Evolutionary conservation across 92 coral and sea anemone species (phyloP).

Genomic region (Siderastrea siderea): DNA sequence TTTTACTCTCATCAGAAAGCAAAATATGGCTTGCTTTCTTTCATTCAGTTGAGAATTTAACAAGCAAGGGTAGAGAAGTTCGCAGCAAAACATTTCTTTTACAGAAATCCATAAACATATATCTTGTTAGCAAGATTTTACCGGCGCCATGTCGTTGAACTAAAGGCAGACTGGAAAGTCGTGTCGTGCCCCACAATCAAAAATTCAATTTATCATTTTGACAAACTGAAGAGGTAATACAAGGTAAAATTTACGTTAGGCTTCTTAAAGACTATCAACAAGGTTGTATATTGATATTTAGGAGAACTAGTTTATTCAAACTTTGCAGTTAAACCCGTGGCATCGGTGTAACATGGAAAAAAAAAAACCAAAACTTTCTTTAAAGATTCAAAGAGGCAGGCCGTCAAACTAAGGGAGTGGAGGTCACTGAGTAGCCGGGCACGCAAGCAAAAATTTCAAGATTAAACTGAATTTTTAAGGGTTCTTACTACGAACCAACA

Average conservation of each 20-base stretch:
- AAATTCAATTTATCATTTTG: slow-evolving; percentile 49
- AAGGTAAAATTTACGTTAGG: slow-evolving; percentile 39
- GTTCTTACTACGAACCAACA: not conserved
- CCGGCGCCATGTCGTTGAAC: not conserved
- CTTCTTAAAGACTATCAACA: slow-evolving; percentile 43
- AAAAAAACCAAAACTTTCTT: not conserved
- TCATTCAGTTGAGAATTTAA: not conserved
- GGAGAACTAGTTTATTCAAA: not conserved
- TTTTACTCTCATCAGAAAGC: slow-evolving; percentile 1
- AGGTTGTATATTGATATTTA: not conserved
- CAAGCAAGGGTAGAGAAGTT: not conserved
- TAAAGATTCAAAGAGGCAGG: not conserved
- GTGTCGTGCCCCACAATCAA: slow-evolving; percentile 12
- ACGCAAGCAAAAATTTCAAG: not conserved
- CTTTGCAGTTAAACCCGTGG: not conserved
- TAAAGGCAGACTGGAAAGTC: not conserved
- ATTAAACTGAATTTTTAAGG: too few relatives aligned
- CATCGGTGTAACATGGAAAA: not conserved
- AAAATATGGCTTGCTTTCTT: not conserved
- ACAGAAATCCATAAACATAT: not conserved
- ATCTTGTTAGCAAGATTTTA: not conserved
- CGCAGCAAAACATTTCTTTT: not conserved
- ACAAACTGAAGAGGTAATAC: slow-evolving; percentile 50
- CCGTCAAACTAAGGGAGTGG: not conserved
- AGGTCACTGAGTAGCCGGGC: not conserved